These are phyloP conservation scores for Tetramorium bicarinatum DNA, from an alignment of 2,888 invertebrate species.

Conservation along the genomic window DNA sequence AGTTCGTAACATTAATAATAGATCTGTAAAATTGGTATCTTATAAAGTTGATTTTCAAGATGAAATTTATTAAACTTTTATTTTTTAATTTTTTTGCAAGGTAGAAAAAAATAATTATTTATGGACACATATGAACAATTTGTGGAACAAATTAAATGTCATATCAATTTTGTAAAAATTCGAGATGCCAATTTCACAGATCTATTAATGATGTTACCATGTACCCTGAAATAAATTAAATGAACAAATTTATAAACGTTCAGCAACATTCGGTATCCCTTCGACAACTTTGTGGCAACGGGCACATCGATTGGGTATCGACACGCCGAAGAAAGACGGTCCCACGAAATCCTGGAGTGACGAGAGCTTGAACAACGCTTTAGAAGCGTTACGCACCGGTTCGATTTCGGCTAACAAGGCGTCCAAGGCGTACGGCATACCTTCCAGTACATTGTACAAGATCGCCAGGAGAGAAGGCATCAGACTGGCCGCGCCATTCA, in stretches of 20 bases:
- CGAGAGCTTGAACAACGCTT: constrained; percentile 93
- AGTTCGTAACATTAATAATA: background rate
- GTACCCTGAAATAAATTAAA: background rate
- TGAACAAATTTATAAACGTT: constrained; percentile 76
- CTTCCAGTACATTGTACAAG: constrained; percentile 96
- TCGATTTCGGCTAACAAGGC: constrained; percentile 96
- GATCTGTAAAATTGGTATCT: too few relatives aligned
- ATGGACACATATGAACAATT: too few relatives aligned
- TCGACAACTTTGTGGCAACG: constrained; percentile 97
- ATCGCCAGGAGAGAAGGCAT: constrained; percentile 96
- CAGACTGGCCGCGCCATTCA: constrained; percentile 95
- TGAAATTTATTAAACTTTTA: too few relatives aligned
- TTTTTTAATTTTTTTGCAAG: too few relatives aligned
- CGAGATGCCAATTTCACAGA: too few relatives aligned
- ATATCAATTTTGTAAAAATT: too few relatives aligned
- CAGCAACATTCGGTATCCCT: constrained; percentile 95
- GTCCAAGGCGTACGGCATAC: constrained; percentile 96
- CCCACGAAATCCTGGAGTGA: constrained; percentile 96
- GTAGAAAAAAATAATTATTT: too few relatives aligned
- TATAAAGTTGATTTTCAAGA: too few relatives aligned
- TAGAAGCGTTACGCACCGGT: constrained; percentile 94
- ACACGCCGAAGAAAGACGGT: constrained; percentile 96
- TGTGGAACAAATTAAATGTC: too few relatives aligned
- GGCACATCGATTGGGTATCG: constrained; percentile 95
- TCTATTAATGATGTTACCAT: too few relatives aligned